These are phyloP conservation scores for Sminthurinus aureus DNA, from an alignment of 2,888 invertebrate genomes.

Conservation along the genomic window DNA sequence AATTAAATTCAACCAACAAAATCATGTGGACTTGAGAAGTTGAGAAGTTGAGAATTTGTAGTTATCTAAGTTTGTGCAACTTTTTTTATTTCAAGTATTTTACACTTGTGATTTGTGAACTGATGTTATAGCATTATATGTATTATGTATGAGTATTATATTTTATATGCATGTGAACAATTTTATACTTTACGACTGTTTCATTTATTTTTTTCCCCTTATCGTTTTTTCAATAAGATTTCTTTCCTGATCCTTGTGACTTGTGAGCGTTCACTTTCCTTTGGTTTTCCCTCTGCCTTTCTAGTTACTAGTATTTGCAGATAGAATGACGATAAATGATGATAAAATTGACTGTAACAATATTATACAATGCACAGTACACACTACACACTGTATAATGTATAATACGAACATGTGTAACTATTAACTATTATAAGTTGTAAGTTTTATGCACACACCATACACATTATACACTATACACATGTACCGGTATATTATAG, in stretches of 20 bases:
- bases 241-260: neutral
- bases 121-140: no score
- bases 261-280: slow-evolving; percentile 25
- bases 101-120: slow-evolving; percentile 35
- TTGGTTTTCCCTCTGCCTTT: slow-evolving; percentile 16
- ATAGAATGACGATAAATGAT: neutral
- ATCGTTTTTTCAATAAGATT: no score
- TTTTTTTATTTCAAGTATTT: slow-evolving; percentile 1
- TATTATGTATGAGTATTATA: no score
- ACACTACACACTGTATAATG: no score
- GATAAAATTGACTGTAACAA: no score
- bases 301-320: slow-evolving; percentile 4
- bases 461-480: neutral
- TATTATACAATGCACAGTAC: no score
- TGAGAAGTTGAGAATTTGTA: no score
- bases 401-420: neutral
- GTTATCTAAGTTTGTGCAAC: slow-evolving; percentile 32
- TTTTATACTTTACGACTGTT: slow-evolving; percentile 28
- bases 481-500: no score
- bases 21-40: slow-evolving; percentile 24
- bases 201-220: slow-evolving; percentile 14
- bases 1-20: neutral
- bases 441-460: no score
- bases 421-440: no score
- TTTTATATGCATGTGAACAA: no score